These are phyloP conservation scores for Brachionus rubens DNA, from an alignment of 1,140 invertebrate genomes.

Conservation along the genomic window DNA sequence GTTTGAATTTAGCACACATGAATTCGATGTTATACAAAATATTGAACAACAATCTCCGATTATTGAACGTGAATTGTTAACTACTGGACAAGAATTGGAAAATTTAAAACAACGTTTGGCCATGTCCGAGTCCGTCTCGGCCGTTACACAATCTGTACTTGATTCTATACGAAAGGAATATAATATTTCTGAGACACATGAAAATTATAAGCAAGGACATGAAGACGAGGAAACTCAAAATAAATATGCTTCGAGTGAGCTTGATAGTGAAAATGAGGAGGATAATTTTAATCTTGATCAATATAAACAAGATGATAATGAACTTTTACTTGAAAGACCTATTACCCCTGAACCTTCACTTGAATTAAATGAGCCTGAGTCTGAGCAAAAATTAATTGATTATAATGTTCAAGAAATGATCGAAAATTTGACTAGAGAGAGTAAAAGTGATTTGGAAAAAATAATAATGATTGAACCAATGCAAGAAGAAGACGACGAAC, in stretches of 20 bases:
- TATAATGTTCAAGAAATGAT: conserved; percentile 1
- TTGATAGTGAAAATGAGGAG: too few species aligned
- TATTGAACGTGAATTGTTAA: conserved; percentile 30
- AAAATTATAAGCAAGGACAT: background rate
- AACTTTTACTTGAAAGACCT: too few species aligned
- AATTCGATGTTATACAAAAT: background rate
- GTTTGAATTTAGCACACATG: conserved; percentile 16
- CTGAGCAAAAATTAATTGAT: too few species aligned
- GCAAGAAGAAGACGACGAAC: background rate
- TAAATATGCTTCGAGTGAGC: background rate
- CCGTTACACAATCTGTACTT: conserved; percentile 1
- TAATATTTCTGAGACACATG: background rate
- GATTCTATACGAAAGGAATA: conserved; percentile 31
- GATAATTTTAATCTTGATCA: too few species aligned
- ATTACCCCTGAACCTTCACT: too few species aligned
- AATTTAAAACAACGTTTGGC: background rate
- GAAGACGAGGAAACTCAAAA: background rate
- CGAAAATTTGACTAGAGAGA: conserved; percentile 35
- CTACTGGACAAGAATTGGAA: conserved; percentile 15
- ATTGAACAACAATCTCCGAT: conserved; percentile 46
- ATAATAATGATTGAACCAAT: conserved; percentile 2
- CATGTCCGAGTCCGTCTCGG: conserved; percentile 12
- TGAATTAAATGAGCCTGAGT: too few species aligned
- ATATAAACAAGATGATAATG: too few species aligned
- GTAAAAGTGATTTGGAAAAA: conserved; percentile 31